Percentiles rank a stretch among this genome's conserved stretches.
Evolutionary conservation across 2,113 vertebrate species (phyloP).

Genomic region (Odontophorus gujanensis): DNA sequence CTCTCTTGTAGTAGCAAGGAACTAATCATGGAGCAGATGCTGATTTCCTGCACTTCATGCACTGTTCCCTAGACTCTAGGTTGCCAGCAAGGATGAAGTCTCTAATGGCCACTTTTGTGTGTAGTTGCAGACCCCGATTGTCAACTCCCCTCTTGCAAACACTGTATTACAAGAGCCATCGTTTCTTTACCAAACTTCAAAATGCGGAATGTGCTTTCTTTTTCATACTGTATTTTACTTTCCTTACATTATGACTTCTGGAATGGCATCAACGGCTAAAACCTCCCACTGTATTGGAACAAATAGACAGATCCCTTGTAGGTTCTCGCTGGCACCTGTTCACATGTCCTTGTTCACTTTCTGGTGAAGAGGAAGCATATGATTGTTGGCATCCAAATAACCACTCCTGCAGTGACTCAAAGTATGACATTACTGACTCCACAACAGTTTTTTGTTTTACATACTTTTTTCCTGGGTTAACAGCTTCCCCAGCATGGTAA

Average conservation of each 20-base stretch:
- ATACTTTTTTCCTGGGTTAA: neutral
- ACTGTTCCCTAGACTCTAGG: neutral
- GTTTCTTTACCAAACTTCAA: neutral
- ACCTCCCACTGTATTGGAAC: neutral
- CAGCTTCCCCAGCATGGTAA: neutral
- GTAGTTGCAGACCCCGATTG: neutral
- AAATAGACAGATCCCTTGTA: neutral
- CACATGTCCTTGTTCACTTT: neutral
- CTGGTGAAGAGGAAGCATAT: neutral
- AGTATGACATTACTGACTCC: neutral
- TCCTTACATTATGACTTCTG: neutral
- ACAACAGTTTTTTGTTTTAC: neutral
- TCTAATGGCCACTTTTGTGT: neutral
- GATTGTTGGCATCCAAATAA: neutral
- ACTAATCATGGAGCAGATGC: neutral
- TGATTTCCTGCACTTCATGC: neutral
- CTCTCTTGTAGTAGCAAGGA: neutral
- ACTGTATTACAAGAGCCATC: neutral
- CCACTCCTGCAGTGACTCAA: neutral
- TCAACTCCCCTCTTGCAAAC: neutral
- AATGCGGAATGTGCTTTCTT: neutral
- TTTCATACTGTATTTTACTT: neutral
- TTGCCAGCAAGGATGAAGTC: neutral
- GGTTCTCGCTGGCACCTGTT: neutral
- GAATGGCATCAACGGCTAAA: neutral